Conservation (phyloP, 2,888 invertebrate genomes). For the Hypercompe scribonia region DNA sequence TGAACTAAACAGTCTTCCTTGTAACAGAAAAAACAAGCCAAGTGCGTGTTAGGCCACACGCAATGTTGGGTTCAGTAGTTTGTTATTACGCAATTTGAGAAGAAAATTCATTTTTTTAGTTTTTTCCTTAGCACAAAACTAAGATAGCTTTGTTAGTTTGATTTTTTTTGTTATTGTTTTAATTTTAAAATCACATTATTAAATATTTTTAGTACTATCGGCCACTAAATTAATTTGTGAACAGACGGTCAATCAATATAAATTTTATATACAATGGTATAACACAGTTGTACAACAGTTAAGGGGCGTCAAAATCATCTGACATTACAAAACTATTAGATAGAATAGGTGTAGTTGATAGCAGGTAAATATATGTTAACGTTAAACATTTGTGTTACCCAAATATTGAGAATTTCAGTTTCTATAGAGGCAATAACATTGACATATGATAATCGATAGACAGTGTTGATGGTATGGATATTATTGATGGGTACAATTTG, state of each 20-base stretch:
- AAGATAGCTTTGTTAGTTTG: too few relatives aligned
- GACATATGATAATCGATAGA: neutral
- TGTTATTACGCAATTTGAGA: neutral
- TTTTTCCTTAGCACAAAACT: too few relatives aligned
- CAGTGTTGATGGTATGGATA: neutral
- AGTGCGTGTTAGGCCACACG: neutral
- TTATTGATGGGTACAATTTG: neutral
- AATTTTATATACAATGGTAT: neutral
- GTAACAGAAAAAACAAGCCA: neutral
- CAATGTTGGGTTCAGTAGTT: neutral
- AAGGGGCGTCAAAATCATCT: neutral
- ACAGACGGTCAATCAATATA: neutral
- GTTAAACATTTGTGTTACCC: neutral
- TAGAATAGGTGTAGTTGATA: neutral
- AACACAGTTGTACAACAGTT: neutral
- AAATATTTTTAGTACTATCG: too few relatives aligned
- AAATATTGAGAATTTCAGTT: neutral
- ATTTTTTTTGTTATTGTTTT: too few relatives aligned
- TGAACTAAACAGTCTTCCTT: constrained; percentile 9
- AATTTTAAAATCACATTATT: too few relatives aligned
- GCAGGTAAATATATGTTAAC: neutral
- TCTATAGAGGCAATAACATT: neutral
- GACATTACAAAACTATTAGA: neutral
- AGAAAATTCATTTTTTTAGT: too few relatives aligned
- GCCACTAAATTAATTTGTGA: too few relatives aligned